These are phyloP conservation scores for Oreochromis mossambicus DNA, from an alignment of 2,797 vertebrate species.

Conservation along the genomic window DNA sequence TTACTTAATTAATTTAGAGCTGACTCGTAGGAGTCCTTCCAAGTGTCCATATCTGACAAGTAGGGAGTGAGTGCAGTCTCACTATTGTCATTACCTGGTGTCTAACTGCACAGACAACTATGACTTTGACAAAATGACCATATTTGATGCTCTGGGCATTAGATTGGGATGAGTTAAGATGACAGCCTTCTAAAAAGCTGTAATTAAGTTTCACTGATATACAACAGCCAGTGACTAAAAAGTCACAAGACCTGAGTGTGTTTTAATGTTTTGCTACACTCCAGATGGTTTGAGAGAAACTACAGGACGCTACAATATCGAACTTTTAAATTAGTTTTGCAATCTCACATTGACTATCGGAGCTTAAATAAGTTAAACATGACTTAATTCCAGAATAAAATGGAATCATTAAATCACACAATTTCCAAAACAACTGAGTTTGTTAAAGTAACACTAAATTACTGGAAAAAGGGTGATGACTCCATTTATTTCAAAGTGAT, in stretches of 20 bases:
- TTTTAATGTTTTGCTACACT: neutral
- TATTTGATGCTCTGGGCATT: neutral
- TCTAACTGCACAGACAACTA: neutral
- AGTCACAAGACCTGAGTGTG: accelerated
- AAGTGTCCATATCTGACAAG: neutral
- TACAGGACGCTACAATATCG: neutral
- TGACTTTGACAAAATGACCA: neutral
- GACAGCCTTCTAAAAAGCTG: neutral
- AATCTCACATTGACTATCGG: neutral
- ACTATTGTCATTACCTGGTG: neutral
- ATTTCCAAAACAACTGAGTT: neutral
- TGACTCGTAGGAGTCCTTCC: neutral
- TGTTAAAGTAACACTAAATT: slow-evolving; percentile 13
- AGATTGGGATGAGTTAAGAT: neutral
- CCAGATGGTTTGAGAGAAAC: neutral
- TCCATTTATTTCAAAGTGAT: slow-evolving; percentile 23
- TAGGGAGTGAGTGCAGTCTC: neutral
- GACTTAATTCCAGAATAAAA: neutral
- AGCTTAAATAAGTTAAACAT: neutral
- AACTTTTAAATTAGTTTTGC: neutral
- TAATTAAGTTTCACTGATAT: neutral
- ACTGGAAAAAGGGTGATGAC: slow-evolving; percentile 9
- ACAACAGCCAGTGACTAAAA: neutral
- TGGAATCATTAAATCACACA: neutral
- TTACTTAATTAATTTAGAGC: neutral